phyloP scores from a whole-genome alignment of 1,140 invertebrate genomes.

The Micrasema longulum region DNA sequence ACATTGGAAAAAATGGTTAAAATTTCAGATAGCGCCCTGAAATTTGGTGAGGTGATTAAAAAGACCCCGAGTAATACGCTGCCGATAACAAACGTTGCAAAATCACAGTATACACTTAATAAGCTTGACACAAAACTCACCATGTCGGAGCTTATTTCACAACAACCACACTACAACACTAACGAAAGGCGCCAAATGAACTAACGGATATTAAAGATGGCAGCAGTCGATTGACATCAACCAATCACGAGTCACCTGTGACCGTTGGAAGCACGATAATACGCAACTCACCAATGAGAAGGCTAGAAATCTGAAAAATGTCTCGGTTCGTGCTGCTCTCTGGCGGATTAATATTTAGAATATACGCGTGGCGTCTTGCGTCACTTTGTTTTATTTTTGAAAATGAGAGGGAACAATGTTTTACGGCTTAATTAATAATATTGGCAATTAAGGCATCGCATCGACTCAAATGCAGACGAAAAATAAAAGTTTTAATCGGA shows the following conservation, averaged over 20 bases:
- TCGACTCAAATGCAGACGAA: too few species aligned
- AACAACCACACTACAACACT: constrained; percentile 46
- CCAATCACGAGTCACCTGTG: constrained; percentile 24
- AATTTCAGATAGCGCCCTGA: constrained; percentile 63
- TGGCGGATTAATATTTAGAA: background rate
- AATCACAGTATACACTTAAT: constrained; percentile 59
- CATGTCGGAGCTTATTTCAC: constrained; percentile 56
- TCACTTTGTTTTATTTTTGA: constrained; percentile 23
- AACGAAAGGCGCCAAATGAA: constrained; percentile 47
- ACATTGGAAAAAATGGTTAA: constrained; percentile 65
- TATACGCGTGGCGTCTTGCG: constrained; percentile 32
- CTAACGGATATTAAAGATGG: constrained; percentile 49
- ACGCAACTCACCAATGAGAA: constrained; percentile 1
- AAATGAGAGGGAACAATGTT: constrained; percentile 25
- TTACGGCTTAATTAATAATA: too few species aligned
- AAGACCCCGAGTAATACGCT: constrained; percentile 58
- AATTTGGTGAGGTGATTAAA: constrained; percentile 63
- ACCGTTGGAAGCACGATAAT: constrained; percentile 37
- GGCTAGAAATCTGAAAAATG: constrained; percentile 9
- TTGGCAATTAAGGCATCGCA: too few species aligned
- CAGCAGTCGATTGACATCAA: constrained; percentile 28
- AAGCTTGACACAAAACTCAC: constrained; percentile 67
- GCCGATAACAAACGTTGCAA: constrained; percentile 58
- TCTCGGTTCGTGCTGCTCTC: constrained; percentile 19
- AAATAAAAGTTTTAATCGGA: too few species aligned